phyloP scores from a whole-genome alignment of 2,888 invertebrate species.

The Punctoribates punctum region DNA sequence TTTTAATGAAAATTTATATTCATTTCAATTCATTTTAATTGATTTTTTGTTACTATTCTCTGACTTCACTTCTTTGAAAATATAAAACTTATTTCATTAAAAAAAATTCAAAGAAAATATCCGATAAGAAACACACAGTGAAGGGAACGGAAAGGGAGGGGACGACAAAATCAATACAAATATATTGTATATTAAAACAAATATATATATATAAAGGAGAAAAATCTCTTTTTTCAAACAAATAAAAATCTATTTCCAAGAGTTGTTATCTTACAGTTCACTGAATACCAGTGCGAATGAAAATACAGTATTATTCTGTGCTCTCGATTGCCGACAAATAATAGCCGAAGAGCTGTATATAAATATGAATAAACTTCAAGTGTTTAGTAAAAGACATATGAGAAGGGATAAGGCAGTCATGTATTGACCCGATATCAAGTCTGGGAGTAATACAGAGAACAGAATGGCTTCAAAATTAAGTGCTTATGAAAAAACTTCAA shows the following conservation, averaged over 20 bases:
- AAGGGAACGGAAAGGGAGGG: no score
- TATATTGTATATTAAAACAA: slow-evolving; percentile 25
- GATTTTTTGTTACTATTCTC: no score
- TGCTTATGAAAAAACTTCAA: background rate
- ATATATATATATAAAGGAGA: background rate
- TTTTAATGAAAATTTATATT: no score
- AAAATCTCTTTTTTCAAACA: background rate
- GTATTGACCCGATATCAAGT: background rate
- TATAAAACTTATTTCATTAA: no score
- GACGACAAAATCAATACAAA: background rate
- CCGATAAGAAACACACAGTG: no score
- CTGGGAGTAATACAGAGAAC: background rate
- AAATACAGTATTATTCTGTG: background rate
- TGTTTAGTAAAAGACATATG: background rate
- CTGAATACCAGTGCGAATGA: slow-evolving; percentile 10
- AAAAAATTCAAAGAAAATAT: no score
- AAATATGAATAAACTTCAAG: slow-evolving; percentile 14
- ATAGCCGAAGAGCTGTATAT: slow-evolving; percentile 12
- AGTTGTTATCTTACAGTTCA: slow-evolving; percentile 24
- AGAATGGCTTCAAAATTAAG: background rate
- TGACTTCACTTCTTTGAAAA: no score
- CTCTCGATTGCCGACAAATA: background rate
- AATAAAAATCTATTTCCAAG: slow-evolving; percentile 21
- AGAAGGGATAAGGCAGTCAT: background rate
- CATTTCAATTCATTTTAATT: no score